Conservation (phyloP, 2,797 vertebrate genomes). For the Halcyon leucocephala region DNA sequence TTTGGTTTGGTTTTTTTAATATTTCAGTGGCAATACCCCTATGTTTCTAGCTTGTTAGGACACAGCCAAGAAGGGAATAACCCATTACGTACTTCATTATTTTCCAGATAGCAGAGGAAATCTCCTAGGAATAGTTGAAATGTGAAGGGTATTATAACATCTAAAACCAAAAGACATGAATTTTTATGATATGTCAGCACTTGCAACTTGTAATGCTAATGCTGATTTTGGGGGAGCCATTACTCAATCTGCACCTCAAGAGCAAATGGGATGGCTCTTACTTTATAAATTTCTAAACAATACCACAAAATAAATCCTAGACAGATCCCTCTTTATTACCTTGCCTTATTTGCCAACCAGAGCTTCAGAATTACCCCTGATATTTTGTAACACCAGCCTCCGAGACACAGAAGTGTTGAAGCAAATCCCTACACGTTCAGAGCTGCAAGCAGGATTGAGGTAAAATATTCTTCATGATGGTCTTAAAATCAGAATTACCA, state of each 20-base stretch:
- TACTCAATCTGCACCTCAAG: neutral
- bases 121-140: slow-evolving; percentile 50
- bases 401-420: neutral
- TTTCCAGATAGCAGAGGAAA: slow-evolving; percentile 35
- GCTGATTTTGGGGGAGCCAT: neutral
- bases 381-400: neutral
- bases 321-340: neutral
- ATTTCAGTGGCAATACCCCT: neutral
- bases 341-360: slow-evolving; percentile 9
- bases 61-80: slow-evolving; percentile 38
- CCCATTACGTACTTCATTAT: slow-evolving; percentile 51
- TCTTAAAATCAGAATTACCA: slow-evolving; percentile 23
- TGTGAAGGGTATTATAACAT: neutral
- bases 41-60: slow-evolving; percentile 27
- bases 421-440: neutral
- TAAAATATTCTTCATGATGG: neutral
- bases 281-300: neutral
- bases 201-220: neutral
- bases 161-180: slow-evolving; percentile 23
- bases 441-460: neutral
- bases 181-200: slow-evolving; percentile 35
- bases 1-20: neutral
- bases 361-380: neutral
- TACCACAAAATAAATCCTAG: neutral
- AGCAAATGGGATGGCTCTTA: neutral